Conservation (phyloP, 2,888 invertebrate genomes). For the Phortica okadai region DNA sequence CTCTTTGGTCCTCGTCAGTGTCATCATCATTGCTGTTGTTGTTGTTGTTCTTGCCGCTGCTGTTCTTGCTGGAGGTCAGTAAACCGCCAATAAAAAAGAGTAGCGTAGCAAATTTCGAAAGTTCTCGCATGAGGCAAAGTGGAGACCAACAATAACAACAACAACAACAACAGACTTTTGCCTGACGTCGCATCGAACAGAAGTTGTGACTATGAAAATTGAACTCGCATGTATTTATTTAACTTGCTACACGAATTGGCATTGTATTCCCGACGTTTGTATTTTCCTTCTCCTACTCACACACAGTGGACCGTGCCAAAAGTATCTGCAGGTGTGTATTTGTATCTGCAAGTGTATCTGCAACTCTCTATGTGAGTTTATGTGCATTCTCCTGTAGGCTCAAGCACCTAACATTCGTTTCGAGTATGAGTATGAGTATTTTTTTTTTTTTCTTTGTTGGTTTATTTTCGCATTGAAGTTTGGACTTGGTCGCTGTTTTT, state of each 20-base stretch:
- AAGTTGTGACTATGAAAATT: conserved; percentile 61
- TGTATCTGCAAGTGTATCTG: conserved; percentile 36
- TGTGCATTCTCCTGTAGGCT: background rate
- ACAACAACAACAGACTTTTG: conserved; percentile 17
- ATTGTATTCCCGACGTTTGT: background rate
- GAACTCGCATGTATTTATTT: conserved; percentile 67
- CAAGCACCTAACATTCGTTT: conserved; percentile 19
- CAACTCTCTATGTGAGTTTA: conserved; percentile 1
- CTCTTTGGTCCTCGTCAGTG: conserved; percentile 20
- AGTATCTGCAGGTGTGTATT: background rate
- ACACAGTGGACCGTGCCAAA: background rate
- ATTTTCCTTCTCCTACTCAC: background rate
- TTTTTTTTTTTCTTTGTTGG: conserved; percentile 40
- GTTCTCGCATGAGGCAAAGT: conserved; percentile 12
- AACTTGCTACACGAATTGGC: background rate
- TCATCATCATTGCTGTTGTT: conserved; percentile 29
- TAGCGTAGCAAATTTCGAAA: conserved; percentile 46
- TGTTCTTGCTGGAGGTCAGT: conserved; percentile 65
- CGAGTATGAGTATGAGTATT: conserved; percentile 47
- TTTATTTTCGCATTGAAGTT: background rate
- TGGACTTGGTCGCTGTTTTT: background rate
- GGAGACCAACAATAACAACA: background rate
- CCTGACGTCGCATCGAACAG: conserved; percentile 34
- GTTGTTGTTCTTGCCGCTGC: conserved; percentile 36
- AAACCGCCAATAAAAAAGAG: conserved; percentile 66